A percentile compares a stretch with the other conserved stretches of the same genome.
Conservation (phyloP, 2,888 invertebrate genomes). For the Belgica antarctica region DNA sequence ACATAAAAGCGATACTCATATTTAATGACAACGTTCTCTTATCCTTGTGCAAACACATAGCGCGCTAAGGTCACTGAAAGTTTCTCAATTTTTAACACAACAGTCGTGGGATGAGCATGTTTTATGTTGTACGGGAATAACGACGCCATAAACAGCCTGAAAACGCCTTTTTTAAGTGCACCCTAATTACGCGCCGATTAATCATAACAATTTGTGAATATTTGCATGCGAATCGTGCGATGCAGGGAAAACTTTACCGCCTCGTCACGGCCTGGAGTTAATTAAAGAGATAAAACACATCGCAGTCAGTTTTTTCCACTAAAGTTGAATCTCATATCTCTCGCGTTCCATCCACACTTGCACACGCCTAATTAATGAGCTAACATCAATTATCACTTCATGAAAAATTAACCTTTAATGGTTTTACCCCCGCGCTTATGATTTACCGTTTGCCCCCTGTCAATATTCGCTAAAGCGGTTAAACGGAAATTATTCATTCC, state of each 20-base stretch:
- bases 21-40: background rate
- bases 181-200: constrained; percentile 38
- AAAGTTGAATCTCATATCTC: background rate
- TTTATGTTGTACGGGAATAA: constrained; percentile 8
- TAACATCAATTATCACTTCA: constrained; percentile 42
- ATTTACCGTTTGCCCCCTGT: background rate
- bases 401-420: constrained; percentile 39
- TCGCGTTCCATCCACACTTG: background rate
- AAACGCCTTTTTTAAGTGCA: constrained; percentile 19
- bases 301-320: background rate
- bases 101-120: background rate
- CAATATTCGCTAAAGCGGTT: background rate
- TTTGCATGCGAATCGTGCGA: constrained; percentile 16
- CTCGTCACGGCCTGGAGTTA: constrained; percentile 24
- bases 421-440: background rate
- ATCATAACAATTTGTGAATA: constrained; percentile 28
- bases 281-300: constrained; percentile 42
- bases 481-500: constrained; percentile 10
- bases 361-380: constrained; percentile 40
- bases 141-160: background rate
- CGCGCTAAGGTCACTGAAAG: background rate
- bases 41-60: background rate
- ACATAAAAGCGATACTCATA: constrained; percentile 6
- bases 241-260: background rate
- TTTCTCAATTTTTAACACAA: background rate